Conservation (phyloP, 1,140 invertebrate species). For the Pachyrhynchus sulphureomaculatus region DNA sequence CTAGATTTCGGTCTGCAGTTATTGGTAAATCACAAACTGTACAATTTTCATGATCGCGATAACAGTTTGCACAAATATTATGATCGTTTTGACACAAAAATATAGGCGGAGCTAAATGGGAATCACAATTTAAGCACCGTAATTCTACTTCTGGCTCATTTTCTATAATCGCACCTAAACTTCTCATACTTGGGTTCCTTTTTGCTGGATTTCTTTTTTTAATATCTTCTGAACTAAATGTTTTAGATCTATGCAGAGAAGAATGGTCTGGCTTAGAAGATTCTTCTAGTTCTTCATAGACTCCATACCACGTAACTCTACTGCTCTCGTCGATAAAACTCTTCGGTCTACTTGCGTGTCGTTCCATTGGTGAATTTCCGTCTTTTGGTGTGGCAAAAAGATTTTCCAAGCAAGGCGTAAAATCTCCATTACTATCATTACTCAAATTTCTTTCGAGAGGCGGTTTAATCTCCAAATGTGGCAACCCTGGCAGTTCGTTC, state of each 20-base stretch:
- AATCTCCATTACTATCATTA: not conserved
- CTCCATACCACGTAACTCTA: slow-evolving; percentile 13
- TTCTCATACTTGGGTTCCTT: slow-evolving; percentile 23
- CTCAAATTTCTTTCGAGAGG: not conserved
- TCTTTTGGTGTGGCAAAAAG: slow-evolving; percentile 5
- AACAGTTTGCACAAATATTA: slow-evolving; percentile 39
- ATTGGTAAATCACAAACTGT: slow-evolving; percentile 33
- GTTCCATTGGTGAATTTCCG: not conserved
- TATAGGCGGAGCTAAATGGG: slow-evolving; percentile 39
- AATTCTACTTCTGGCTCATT: slow-evolving; percentile 29
- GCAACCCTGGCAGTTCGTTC: too few relatives aligned
- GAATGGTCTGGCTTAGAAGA: not conserved
- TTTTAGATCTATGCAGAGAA: slow-evolving; percentile 16
- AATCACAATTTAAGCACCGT: slow-evolving; percentile 36
- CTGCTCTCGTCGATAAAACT: slow-evolving; percentile 4
- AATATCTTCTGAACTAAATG: slow-evolving; percentile 25
- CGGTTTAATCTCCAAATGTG: not conserved
- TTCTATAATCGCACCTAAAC: slow-evolving; percentile 23
- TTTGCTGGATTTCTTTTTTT: slow-evolving; percentile 4
- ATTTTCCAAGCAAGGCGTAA: not conserved
- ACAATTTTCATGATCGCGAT: slow-evolving; percentile 21
- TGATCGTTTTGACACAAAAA: slow-evolving; percentile 39
- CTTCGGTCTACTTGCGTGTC: slow-evolving; percentile 1
- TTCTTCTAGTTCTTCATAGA: slow-evolving; percentile 1
- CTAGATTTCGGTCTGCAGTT: slow-evolving; percentile 37